A percentile compares a stretch with the other conserved stretches of the same genome.
Conservation (phyloP, 2,797 vertebrate genomes). For the Parauchenoglanis punctatus region DNA sequence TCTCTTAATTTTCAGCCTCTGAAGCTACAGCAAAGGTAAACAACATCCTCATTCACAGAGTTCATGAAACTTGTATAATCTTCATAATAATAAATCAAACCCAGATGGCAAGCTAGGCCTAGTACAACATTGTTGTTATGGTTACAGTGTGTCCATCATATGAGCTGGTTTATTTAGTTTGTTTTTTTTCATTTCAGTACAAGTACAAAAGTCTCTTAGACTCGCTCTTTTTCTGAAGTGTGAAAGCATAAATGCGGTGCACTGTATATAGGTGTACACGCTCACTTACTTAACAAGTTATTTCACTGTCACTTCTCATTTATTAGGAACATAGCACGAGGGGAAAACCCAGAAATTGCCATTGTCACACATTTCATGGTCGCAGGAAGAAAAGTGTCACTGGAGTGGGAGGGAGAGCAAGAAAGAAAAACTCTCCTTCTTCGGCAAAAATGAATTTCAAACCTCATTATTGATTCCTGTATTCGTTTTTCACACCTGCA, state of each 20-base stretch:
- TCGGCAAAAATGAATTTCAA: constrained; percentile 57
- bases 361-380: constrained; percentile 56
- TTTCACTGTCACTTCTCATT: constrained; percentile 30
- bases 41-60: not conserved
- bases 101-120: not conserved
- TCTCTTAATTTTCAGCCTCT: not conserved
- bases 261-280: not conserved
- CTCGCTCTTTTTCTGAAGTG: not conserved
- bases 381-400: constrained; percentile 48
- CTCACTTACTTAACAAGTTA: constrained; percentile 19
- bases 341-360: constrained; percentile 38
- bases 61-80: not conserved
- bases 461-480: constrained; percentile 47
- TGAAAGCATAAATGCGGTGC: not conserved
- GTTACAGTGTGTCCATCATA: not conserved
- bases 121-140: not conserved
- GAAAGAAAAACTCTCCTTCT: constrained; percentile 13
- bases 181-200: not conserved
- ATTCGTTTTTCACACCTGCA: constrained; percentile 33
- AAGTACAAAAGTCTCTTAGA: too few species aligned
- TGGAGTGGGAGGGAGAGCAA: not conserved
- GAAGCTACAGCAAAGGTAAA: not conserved
- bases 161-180: not conserved
- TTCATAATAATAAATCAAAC: not conserved
- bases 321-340: constrained; percentile 33